Base-by-base conservation (phyloP, 2,888 invertebrate species). In the Neoaliturus tenellus region DNA sequence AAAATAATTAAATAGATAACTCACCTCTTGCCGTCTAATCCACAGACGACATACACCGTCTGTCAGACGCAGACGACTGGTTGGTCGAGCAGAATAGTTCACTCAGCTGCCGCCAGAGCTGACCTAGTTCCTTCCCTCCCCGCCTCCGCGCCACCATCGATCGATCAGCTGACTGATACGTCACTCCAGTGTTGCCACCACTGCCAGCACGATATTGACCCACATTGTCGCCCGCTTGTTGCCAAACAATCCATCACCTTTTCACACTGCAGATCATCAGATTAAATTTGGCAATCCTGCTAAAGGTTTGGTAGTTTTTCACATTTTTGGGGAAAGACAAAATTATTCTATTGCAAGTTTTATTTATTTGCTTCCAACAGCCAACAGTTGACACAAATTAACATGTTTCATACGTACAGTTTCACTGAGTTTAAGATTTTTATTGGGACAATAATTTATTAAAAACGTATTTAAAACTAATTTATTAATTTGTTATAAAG, bases 71-170 rank as follows among this genome's bases (percentile, higher is more conserved):
- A 62, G 14, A 14, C 14, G 62, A 62, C 62, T 51, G 51, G 10
- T 51, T 28, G 62, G 48, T 41, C 25, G 20, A 6, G 44, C 23
- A 51, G 51, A 20, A 28, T 75, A 75, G 75, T 75, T 75, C 25
- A 8, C 2, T 5, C 48, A 25, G 48, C 48, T 28, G 41, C 75
- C 75, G 48, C 75, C 48, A 75, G 44, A 44, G 75, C 8, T 75
- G 75, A 75, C 75, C 75, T 44, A 75, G 75, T 75, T 75, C 75
- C 48, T 39, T 25, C 75, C 75, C 75, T 41, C 75, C 75, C 75
- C 75, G 41, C 75, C 75, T 39, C 75, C 44, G 44, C 75, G 71
- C 71, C 71, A 39, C 41, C 71, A 71, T 71, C 62, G 62, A 69
- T 69, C 75, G 75, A 75, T 75, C 75, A 75, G 75, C 75, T 75